phyloP scores from a whole-genome alignment of 2,888 invertebrate species.

The Brassicogethes aeneus region DNA sequence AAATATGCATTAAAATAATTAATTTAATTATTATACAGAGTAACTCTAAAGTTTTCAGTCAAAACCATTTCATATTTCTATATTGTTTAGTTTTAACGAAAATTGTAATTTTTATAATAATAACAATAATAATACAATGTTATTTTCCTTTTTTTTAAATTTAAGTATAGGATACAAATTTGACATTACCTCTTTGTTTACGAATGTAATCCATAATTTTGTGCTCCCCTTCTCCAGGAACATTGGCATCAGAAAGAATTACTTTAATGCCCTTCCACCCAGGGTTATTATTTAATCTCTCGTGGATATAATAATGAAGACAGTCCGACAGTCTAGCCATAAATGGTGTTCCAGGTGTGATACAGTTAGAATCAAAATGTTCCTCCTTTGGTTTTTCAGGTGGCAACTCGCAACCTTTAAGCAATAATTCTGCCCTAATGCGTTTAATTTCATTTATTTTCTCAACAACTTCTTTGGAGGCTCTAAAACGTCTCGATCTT shows the following conservation, averaged over 20 bases:
- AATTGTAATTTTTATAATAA: too few species aligned
- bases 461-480: slow-evolving; percentile 89
- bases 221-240: slow-evolving; percentile 74
- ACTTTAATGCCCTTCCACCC: slow-evolving; percentile 87
- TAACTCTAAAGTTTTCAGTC: too few species aligned
- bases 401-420: slow-evolving; percentile 62
- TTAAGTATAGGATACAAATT: too few species aligned
- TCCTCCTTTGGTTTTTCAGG: slow-evolving; percentile 84
- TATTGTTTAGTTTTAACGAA: too few species aligned
- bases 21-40: too few species aligned
- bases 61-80: too few species aligned
- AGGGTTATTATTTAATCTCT: slow-evolving; percentile 82
- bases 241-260: slow-evolving; percentile 98
- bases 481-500: slow-evolving; percentile 89
- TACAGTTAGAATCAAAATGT: slow-evolving; percentile 98
- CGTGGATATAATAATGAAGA: slow-evolving; percentile 82
- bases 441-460: slow-evolving; percentile 79
- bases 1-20: too few species aligned
- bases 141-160: too few species aligned
- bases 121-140: too few species aligned
- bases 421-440: slow-evolving; percentile 62
- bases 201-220: slow-evolving; percentile 99
- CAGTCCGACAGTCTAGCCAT: slow-evolving; percentile 86
- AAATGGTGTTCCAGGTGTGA: slow-evolving; percentile 98
- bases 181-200: slow-evolving; percentile 87